A percentile compares a stretch with the other conserved stretches of the same genome.
Conservation (phyloP, 64 coral and sea anemone genomes). For the Porites australiensis region DNA sequence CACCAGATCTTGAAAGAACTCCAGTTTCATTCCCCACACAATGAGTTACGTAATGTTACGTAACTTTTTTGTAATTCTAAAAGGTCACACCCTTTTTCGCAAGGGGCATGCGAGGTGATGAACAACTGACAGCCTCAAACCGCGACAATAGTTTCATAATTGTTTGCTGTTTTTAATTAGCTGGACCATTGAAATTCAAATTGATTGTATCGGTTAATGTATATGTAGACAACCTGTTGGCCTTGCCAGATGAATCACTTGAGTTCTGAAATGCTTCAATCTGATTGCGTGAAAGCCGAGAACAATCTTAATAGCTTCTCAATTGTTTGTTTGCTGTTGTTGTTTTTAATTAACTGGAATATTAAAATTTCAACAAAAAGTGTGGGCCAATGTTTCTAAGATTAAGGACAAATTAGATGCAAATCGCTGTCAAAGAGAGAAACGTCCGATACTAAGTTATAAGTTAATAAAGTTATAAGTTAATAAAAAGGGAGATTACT, state of each 20-base stretch:
- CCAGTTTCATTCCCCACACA: background rate
- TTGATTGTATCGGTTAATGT: background rate
- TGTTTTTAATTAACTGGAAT: too few species aligned
- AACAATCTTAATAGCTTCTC: too few species aligned
- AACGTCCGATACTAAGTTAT: too few species aligned
- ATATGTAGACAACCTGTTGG: background rate
- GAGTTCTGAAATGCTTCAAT: background rate
- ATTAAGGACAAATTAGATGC: too few species aligned
- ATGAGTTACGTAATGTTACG: background rate
- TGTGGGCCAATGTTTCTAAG: too few species aligned
- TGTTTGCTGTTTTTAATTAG: background rate
- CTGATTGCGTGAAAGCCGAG: too few species aligned
- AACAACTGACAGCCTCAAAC: background rate
- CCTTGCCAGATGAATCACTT: too few species aligned
- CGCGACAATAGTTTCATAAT: background rate
- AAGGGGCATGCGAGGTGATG: background rate
- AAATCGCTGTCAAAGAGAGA: too few species aligned
- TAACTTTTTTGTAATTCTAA: background rate
- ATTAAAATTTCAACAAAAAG: too few species aligned
- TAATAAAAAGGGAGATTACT: too few species aligned
- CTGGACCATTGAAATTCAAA: background rate
- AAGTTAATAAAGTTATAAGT: too few species aligned
- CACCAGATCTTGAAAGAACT: background rate
- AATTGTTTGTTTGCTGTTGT: too few species aligned
- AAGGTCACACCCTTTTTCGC: background rate